Evolutionary conservation across 2,888 invertebrate genomes (phyloP).

Genomic region (Tortricodes alternella): DNA sequence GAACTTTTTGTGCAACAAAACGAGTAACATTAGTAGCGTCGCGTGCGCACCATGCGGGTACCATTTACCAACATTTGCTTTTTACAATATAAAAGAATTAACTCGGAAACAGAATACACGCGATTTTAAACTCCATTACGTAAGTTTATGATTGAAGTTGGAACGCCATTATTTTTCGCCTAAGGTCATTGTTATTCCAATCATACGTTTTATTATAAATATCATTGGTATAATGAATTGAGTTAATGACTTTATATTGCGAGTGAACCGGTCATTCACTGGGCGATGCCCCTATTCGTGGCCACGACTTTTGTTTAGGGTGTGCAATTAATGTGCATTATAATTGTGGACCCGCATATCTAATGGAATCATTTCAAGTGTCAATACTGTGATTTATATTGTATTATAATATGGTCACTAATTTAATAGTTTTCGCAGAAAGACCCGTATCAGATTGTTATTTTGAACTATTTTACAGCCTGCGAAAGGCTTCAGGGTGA

Average conservation of each 20-base stretch:
- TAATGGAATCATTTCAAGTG: background rate
- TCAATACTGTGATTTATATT: slow-evolving; percentile 19
- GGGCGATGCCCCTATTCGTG: slow-evolving; percentile 20
- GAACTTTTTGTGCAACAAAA: slow-evolving; percentile 14
- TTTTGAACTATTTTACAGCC: too few species aligned
- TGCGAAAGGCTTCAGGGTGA: too few species aligned
- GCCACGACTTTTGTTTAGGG: slow-evolving; percentile 22
- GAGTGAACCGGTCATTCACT: background rate
- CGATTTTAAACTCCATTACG: too few species aligned
- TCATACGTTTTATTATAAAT: too few species aligned
- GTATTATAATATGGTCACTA: background rate
- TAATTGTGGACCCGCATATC: slow-evolving; percentile 25
- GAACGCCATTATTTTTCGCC: too few species aligned
- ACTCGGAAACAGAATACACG: too few species aligned
- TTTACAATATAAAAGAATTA: too few species aligned
- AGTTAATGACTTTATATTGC: too few species aligned
- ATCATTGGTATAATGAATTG: too few species aligned
- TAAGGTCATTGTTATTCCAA: too few species aligned
- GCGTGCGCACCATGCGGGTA: slow-evolving; percentile 59
- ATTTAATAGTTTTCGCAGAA: background rate
- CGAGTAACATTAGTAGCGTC: slow-evolving; percentile 48
- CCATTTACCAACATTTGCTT: slow-evolving; percentile 13
- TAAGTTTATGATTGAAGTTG: too few species aligned
- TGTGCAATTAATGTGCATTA: slow-evolving; percentile 22
- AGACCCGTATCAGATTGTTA: too few species aligned